Base-by-base conservation (phyloP, 2,888 invertebrate species). In the Pseudococcus jackbeardsleyi region DNA sequence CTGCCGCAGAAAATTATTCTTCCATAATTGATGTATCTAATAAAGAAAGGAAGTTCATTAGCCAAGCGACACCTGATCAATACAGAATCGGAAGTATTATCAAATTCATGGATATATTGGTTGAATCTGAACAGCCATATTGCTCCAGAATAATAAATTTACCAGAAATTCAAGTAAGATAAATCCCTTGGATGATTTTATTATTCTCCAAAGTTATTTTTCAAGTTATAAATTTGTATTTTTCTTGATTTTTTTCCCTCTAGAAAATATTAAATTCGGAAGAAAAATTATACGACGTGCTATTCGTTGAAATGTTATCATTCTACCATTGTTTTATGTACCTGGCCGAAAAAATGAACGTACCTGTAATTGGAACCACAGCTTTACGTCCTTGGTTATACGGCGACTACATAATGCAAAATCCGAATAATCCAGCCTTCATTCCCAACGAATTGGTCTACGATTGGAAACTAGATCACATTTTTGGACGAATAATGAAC, bases 161-260 rank as follows among this genome's bases (percentile, higher is more conserved):
- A 64, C 64, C 64, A 64, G 64, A 64, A 64, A 64, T 64, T 19
- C 64, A 64, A 64, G 64, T 64, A 19, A 64, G 64, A 33, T 33
- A 33, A 33, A 33, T 2, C 3, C 3, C 26, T 2, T 33, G 26
- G n/a, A n/a, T 33, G 26, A 33, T 33, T 33, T 33, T 33, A 33
- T 33, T 33, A 33, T 33, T 33, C n/a, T n/a, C n/a, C n/a, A 3
- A 33, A 33, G 26, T 33, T 2, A 3, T 33, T 33, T 2, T 33
- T 33, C 26, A 33, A 33, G 26, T 33, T 33, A 33, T 33, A 33
- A 33, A 33, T 33, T 1, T 2, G 3, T 33, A 33, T 33, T 33
- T 33, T 33, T 33, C n/a, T 33, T 33, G 26, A 33, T 33, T 59
- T 17, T 1, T 59, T 59, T 59, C 17, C 7, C 15, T n/a, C 15